Conservation (phyloP, 2,113 vertebrate species). For the Clarias magur region DNA sequence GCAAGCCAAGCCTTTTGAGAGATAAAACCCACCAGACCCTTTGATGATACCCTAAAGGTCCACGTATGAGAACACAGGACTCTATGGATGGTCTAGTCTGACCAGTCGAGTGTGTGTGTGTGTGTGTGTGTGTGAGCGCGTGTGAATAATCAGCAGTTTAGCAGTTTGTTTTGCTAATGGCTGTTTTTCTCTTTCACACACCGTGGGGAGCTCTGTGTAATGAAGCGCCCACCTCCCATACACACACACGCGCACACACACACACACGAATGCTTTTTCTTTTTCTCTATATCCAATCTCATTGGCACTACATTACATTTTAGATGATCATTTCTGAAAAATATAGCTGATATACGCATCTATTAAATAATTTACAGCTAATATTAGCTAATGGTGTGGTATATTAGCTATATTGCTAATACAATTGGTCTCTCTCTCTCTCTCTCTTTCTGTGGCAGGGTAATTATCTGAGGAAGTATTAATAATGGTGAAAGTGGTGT, state of each 20-base stretch:
- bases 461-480: conserved; percentile 9
- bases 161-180: conserved; percentile 73
- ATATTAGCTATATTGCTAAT: not conserved
- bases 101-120: not conserved
- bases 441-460: not conserved
- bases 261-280: not conserved
- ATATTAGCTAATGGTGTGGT: not conserved
- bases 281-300: not conserved
- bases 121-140: not conserved
- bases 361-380: conserved; percentile 20
- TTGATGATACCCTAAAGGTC: not conserved
- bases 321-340: not conserved
- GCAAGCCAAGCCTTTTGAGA: not conserved
- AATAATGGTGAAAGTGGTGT: conserved; percentile 25
- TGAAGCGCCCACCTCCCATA: conserved; percentile 66
- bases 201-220: conserved; percentile 68
- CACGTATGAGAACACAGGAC: not conserved
- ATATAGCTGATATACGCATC: conserved; percentile 1
- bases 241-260: conserved; percentile 36
- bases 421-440: not conserved
- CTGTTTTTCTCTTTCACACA: conserved; percentile 68
- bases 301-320: not conserved
- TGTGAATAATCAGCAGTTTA: conserved; percentile 14
- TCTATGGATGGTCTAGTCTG: not conserved
- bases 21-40: not conserved